Evolutionary conservation across 2,888 invertebrate species (phyloP).

Genomic region (Panopea generosa): DNA sequence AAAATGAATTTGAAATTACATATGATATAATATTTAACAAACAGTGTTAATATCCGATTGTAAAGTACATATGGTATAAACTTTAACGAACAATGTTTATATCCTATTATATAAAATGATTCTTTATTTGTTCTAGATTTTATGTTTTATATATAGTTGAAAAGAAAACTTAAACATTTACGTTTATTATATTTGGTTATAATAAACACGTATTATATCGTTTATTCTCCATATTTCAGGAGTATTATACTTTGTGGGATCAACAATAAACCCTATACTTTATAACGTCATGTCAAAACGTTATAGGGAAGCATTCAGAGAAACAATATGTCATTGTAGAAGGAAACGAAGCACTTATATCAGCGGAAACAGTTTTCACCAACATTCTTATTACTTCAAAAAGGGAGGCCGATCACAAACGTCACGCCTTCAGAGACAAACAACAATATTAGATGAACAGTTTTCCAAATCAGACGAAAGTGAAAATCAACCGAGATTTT

Average conservation of each 20-base stretch:
- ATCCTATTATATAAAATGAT: too few relatives aligned
- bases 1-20: too few relatives aligned
- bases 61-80: too few relatives aligned
- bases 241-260: slow-evolving; percentile 95
- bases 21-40: too few relatives aligned
- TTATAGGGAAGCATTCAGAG: slow-evolving; percentile 95
- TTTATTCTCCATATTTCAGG: slow-evolving; percentile 86
- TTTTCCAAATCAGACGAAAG: slow-evolving; percentile 1
- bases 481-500: background rate
- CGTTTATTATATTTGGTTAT: background rate
- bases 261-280: slow-evolving; percentile 96
- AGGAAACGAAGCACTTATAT: slow-evolving; percentile 8
- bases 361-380: slow-evolving; percentile 39
- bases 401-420: background rate
- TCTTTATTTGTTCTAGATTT: background rate
- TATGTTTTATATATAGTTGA: background rate
- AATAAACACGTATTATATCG: background rate
- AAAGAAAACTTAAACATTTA: background rate
- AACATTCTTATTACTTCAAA: slow-evolving; percentile 38
- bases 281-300: slow-evolving; percentile 98
- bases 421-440: slow-evolving; percentile 8
- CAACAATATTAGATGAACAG: slow-evolving; percentile 14
- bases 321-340: slow-evolving; percentile 61
- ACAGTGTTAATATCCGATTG: too few relatives aligned
- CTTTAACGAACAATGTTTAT: too few relatives aligned